Evolutionary conservation across 2,113 vertebrate genomes (phyloP).

Genomic region (Myiozetetes cayanensis): DNA sequence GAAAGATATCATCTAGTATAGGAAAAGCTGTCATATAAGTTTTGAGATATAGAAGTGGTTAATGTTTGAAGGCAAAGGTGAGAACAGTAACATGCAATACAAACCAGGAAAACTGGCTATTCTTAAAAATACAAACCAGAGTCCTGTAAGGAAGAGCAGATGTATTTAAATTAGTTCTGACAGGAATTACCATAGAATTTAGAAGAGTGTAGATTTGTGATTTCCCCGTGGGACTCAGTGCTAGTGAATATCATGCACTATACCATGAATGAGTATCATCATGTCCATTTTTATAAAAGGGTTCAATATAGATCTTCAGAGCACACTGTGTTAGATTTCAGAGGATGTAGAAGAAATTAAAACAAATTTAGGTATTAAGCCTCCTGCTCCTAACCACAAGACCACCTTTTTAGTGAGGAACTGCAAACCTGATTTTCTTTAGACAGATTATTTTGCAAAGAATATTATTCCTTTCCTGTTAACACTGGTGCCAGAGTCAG

Average conservation of each 20-base stretch:
- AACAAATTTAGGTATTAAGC: background rate
- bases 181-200: background rate
- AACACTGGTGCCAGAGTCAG: background rate
- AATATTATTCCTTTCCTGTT: background rate
- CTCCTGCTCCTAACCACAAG: background rate
- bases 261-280: no score
- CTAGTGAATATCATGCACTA: no score
- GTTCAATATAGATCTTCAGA: background rate
- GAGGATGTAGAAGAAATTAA: background rate
- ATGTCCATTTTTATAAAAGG: background rate
- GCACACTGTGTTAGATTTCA: background rate
- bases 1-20: background rate
- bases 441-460: background rate
- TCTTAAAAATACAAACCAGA: background rate
- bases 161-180: background rate
- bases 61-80: background rate
- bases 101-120: background rate
- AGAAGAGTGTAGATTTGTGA: background rate
- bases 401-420: background rate
- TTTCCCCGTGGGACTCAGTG: background rate
- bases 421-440: background rate
- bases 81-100: background rate
- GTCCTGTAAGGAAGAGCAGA: background rate
- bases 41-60: background rate
- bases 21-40: background rate